Evolutionary conservation across 2,888 invertebrate species (phyloP), one percentile per base, ranked within the genome.

Genomic region (Drosophila helvetica): DNA sequence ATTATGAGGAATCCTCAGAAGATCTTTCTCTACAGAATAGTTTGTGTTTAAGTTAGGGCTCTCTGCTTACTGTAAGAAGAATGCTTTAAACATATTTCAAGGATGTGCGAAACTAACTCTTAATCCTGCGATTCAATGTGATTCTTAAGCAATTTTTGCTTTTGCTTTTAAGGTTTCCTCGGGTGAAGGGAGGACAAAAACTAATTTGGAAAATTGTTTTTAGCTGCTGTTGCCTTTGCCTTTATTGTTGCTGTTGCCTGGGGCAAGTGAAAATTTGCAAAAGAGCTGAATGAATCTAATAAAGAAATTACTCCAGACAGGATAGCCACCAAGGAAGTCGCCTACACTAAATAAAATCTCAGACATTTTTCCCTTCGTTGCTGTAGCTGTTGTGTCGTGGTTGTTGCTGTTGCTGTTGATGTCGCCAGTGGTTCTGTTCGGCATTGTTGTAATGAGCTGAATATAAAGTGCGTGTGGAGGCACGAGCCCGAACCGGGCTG

Each of bases 401-500:
- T 33, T 63, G 38, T 54, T 53, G 53, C 53, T 53, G 56, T 64
- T 25, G 25, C 25, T 25, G 25, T 25, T 7, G 63, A 78, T 80
- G 81, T 87, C 77, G 85, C 74, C 87, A 88, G 77, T 80, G 78
- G 77, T 75, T 73, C 74, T 67, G 61, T 61, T 67, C 42, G 67
- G 52, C 55, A 42, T 71, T 69, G 65, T 68, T 63, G 80, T 86
- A 85, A 85, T 85, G 89, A 89, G 83, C 82, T 79, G 85, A 89
- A 87, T 87, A 89, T 76, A 76, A 89, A 89, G 73, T 85, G 80
- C 63, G 83, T 78, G 83, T 73, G 66, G n/a, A n/a, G n/a, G n/a
- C n/a, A n/a, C n/a, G n/a, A n/a, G n/a, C n/a, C n/a, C n/a, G n/a
- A n/a, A n/a, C n/a, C 19, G 33, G 22, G 47, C 61, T 33, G 52